Evolutionary conservation across 2,888 invertebrate genomes (phyloP).

Genomic region (Himalopsyche japonica): DNA sequence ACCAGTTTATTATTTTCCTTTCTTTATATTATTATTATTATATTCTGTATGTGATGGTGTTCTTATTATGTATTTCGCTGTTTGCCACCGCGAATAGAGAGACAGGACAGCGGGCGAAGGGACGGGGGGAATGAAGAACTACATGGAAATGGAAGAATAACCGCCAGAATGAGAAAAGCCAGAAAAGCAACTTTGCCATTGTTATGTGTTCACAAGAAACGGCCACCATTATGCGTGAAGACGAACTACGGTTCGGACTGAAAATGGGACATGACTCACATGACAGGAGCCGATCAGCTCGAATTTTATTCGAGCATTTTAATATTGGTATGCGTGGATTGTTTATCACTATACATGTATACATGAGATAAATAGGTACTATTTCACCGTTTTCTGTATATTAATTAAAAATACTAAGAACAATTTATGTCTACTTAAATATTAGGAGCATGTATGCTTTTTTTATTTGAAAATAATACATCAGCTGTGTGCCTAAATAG

Average conservation of each 20-base stretch:
- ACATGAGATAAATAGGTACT: too few relatives aligned
- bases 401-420: too few relatives aligned
- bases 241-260: constrained; percentile 5
- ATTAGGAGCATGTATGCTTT: too few relatives aligned
- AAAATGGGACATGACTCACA: constrained; percentile 20
- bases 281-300: constrained; percentile 4
- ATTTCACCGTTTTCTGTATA: too few relatives aligned
- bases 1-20: constrained; percentile 36
- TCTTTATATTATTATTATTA: constrained; percentile 28
- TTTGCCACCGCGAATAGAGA: constrained; percentile 15
- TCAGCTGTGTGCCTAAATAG: too few relatives aligned
- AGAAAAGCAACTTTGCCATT: not conserved
- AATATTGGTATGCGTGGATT: too few relatives aligned
- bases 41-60: constrained; percentile 21
- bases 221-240: constrained; percentile 13
- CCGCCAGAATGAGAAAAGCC: constrained; percentile 1
- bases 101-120: not conserved
- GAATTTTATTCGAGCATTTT: not conserved
- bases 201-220: not conserved
- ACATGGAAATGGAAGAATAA: not conserved
- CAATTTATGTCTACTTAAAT: too few relatives aligned
- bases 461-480: too few relatives aligned
- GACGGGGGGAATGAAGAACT: not conserved
- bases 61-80: constrained; percentile 23
- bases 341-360: too few relatives aligned